Conservation (phyloP, 2,888 invertebrate species). For the Hanleya hanleyi region DNA sequence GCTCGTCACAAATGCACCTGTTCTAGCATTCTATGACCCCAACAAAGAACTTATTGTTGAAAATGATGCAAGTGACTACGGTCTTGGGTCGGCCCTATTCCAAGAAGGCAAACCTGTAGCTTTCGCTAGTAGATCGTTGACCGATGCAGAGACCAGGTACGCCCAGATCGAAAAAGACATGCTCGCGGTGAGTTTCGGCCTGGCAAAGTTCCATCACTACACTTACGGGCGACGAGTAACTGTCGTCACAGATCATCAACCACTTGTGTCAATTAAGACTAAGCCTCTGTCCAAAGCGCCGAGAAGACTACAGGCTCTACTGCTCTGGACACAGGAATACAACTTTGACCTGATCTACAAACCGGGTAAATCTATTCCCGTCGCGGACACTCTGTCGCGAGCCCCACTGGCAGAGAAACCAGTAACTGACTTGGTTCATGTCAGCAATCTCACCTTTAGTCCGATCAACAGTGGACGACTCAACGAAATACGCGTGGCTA, state of each 20-base stretch:
- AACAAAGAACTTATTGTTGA: background rate
- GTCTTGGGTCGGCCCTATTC: slow-evolving; percentile 13
- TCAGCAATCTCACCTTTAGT: too few relatives aligned
- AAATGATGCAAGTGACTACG: slow-evolving; percentile 11
- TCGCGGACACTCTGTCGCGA: slow-evolving; percentile 42
- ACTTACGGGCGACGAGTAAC: slow-evolving; percentile 8
- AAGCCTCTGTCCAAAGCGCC: slow-evolving; percentile 6
- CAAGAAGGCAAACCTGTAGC: slow-evolving; percentile 21
- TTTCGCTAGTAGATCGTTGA: slow-evolving; percentile 17
- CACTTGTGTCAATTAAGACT: slow-evolving; percentile 11
- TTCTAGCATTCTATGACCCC: slow-evolving; percentile 1
- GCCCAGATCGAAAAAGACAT: slow-evolving; percentile 28
- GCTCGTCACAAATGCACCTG: background rate
- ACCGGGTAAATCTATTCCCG: slow-evolving; percentile 23
- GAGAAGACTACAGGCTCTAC: slow-evolving; percentile 13
- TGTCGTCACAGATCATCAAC: slow-evolving; percentile 17
- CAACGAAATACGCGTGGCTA: background rate
- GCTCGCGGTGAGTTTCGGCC: too few relatives aligned
- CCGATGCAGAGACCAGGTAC: slow-evolving; percentile 20
- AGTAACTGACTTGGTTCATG: too few relatives aligned
- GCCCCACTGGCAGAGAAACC: too few relatives aligned
- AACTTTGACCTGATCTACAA: slow-evolving; percentile 1
- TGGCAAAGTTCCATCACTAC: slow-evolving; percentile 20
- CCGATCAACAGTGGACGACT: background rate
- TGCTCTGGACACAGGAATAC: slow-evolving; percentile 5